These are phyloP conservation scores for Heteractis magnifica DNA, from an alignment of 92 coral and sea anemone genomes.

Conservation along the genomic window DNA sequence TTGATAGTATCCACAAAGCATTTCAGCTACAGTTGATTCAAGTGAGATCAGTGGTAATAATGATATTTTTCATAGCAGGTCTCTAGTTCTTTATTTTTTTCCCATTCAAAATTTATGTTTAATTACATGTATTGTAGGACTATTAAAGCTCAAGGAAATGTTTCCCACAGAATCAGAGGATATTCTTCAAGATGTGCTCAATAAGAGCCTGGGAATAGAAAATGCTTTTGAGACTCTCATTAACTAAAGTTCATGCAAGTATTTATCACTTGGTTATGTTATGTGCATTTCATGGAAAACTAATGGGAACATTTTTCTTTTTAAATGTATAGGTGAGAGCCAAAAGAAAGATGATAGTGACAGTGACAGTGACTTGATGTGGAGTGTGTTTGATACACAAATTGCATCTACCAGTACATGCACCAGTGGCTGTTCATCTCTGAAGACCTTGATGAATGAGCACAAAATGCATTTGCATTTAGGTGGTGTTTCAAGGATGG, in stretches of 20 bases:
- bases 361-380: slow-evolving; percentile 22
- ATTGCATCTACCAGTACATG: slow-evolving; percentile 12
- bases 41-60: slow-evolving; percentile 6
- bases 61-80: neutral
- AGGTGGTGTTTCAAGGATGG: slow-evolving; percentile 36
- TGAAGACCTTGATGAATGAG: slow-evolving; percentile 33
- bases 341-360: slow-evolving; percentile 20
- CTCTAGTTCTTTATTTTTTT: neutral
- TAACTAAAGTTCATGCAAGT: slow-evolving; percentile 12
- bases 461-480: slow-evolving; percentile 16
- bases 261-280: neutral
- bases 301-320: neutral
- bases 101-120: slow-evolving; percentile 7
- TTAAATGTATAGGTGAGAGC: slow-evolving; percentile 14
- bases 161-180: slow-evolving; percentile 35
- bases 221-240: slow-evolving; percentile 36
- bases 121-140: slow-evolving; percentile 29
- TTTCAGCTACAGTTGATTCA: slow-evolving; percentile 19
- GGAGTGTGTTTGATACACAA: slow-evolving; percentile 21
- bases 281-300: slow-evolving; percentile 3
- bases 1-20: slow-evolving; percentile 21
- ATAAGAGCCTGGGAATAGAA: slow-evolving; percentile 17
- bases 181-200: slow-evolving; percentile 23
- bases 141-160: slow-evolving; percentile 35
- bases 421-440: slow-evolving; percentile 2